phyloP scores from a whole-genome alignment of 53 echinoderm and acorn worm genomes.

The Apostichopus leukothele region DNA sequence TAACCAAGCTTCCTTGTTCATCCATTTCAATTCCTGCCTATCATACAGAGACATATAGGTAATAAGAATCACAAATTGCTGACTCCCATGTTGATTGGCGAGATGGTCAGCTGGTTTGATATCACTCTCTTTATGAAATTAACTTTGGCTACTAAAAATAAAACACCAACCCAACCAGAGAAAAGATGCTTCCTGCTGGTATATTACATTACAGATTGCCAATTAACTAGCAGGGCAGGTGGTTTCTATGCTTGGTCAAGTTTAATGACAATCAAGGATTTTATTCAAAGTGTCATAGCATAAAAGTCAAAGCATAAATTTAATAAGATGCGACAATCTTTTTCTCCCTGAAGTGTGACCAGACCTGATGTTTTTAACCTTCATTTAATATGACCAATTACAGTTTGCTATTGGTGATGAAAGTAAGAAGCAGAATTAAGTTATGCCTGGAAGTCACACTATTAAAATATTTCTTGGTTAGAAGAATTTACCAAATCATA shows the following conservation, averaged over 20 bases:
- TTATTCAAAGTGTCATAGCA: background rate
- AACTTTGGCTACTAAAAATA: too few species aligned
- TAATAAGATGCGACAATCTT: background rate
- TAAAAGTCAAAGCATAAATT: background rate
- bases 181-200: background rate
- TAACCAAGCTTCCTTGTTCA: too few species aligned
- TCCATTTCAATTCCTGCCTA: too few species aligned
- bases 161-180: background rate
- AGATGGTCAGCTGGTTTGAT: too few species aligned
- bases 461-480: background rate
- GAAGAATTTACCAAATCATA: background rate
- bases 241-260: background rate
- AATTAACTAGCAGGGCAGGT: background rate
- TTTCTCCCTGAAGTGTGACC: slow-evolving; percentile 6
- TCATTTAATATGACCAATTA: background rate
- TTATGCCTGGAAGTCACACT: background rate
- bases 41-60: too few species aligned
- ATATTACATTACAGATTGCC: background rate
- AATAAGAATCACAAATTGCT: too few species aligned
- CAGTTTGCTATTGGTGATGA: background rate
- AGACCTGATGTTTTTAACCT: background rate
- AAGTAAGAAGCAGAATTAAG: background rate
- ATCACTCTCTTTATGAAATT: too few species aligned
- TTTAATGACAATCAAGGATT: background rate
- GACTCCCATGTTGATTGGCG: too few species aligned